Base-by-base conservation (phyloP, 2,797 vertebrate species). In the Leuciscus waleckii region DNA sequence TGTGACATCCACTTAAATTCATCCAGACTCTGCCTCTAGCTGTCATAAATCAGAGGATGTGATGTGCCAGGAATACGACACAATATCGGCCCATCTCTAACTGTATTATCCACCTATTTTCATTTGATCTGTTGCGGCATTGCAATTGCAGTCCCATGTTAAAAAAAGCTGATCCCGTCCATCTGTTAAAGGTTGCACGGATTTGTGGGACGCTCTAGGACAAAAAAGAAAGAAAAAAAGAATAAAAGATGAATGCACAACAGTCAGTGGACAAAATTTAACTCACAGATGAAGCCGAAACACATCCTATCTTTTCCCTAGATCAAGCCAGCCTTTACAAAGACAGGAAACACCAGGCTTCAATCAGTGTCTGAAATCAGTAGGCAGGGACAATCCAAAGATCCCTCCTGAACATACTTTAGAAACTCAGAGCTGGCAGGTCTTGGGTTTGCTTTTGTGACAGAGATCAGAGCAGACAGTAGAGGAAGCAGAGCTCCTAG, bases 301-400 rank as follows among this genome's bases (percentile, higher is more conserved):
- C 9, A 5, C 21, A 73, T 73, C 41, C 49, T 84, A 78, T 84
- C 65, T 69, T 32, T 56, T 32, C 39, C 14, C 29, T 5, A 56
- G 76, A 85, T 85, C 83, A 63, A 58, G 39, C 51, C 54, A 32
- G 51, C 54, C 68, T 80, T 73, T 46, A 63, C 75, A 79, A 79
- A 70, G 54, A 35, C 39, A 23, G 79, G 37, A 41, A 71, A 69
- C 13, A 9, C 11, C 69, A 29, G 68, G 56, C 76, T 80, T 85
- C 76, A 85, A 74, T 85, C 75, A 51, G 76, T 73, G 83, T 85
- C 76, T 85, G 83, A 80, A 85, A 80, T 85, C 77, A 73, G 77
- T 49, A 65, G 67, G 58, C 63, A 63, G 76, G 76, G 83, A 79
- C 76, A 79, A 71, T 71, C 8, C 68, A 39, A 65, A 85, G 77